Percentiles rank a stretch among this genome's conserved stretches.
These are phyloP conservation scores for Papilio polytes DNA, from an alignment of 1,140 invertebrate genomes.

Conservation along the genomic window DNA sequence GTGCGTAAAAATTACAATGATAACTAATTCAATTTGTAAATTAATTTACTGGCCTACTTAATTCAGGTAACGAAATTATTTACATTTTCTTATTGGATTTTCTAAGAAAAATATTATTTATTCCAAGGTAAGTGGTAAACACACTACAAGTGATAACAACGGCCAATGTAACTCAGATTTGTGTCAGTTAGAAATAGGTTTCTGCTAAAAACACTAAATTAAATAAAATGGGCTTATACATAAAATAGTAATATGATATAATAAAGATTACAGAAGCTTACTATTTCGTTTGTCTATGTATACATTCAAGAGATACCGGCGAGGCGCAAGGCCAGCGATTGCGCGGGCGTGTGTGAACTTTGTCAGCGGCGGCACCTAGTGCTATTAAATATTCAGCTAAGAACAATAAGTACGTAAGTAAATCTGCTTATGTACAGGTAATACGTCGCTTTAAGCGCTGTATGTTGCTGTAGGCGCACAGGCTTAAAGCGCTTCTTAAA, in stretches of 20 bases:
- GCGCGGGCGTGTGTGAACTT: background rate
- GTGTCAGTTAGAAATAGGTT: too few relatives aligned
- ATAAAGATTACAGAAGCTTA: background rate
- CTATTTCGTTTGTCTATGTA: background rate
- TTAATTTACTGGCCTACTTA: too few relatives aligned
- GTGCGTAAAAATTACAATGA: too few relatives aligned
- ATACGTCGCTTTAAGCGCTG: background rate
- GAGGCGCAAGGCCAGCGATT: background rate
- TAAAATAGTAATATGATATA: background rate
- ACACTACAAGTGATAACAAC: background rate
- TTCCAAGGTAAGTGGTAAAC: too few relatives aligned
- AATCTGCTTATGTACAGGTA: slow-evolving; percentile 5
- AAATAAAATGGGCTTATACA: too few relatives aligned
- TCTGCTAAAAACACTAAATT: too few relatives aligned
- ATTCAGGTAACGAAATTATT: too few relatives aligned
- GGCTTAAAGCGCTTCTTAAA: slow-evolving; percentile 14
- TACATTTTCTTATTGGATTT: too few relatives aligned
- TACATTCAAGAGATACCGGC: background rate
- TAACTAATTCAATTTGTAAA: too few relatives aligned
- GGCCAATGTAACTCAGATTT: background rate
- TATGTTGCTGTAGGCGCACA: background rate
- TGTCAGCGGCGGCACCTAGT: background rate
- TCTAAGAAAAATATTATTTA: too few relatives aligned
- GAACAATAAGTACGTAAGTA: slow-evolving; percentile 6
- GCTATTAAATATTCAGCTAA: background rate